Percentiles rank a stretch among this genome's conserved stretches.
These are phyloP conservation scores for Monomorium pharaonis DNA, from an alignment of 1,140 invertebrate species.

Conservation along the genomic window DNA sequence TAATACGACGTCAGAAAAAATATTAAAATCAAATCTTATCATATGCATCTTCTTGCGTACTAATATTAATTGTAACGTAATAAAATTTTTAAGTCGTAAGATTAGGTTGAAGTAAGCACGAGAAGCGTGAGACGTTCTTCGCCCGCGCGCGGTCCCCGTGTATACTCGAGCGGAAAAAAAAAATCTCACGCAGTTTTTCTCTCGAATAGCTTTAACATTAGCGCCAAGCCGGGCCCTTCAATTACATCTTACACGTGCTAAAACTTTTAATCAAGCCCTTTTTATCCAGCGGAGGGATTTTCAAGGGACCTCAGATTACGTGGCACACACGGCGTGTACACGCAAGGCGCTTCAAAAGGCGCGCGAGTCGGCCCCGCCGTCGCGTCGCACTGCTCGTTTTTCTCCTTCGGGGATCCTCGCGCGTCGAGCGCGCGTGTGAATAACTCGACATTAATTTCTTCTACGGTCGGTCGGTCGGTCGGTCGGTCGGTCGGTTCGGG, in stretches of 20 bases:
- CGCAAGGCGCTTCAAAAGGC: constrained; percentile 30
- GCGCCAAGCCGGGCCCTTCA: constrained; percentile 32
- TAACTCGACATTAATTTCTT: constrained; percentile 60
- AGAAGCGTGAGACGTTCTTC: background rate
- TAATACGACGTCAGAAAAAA: background rate
- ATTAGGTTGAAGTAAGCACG: background rate
- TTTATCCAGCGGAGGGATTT: constrained; percentile 33
- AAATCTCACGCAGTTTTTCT: constrained; percentile 23
- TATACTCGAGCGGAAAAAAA: background rate
- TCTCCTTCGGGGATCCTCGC: constrained; percentile 7
- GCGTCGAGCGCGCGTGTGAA: constrained; percentile 52
- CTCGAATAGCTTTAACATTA: constrained; percentile 56
- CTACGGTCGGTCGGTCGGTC: constrained; percentile 38
- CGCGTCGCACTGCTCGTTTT: constrained; percentile 48
- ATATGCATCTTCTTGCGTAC: background rate
- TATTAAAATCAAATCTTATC: background rate
- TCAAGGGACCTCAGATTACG: constrained; percentile 49
- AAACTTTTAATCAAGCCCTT: constrained; percentile 59
- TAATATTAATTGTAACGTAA: background rate
- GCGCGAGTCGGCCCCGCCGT: background rate
- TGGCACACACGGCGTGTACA: background rate
- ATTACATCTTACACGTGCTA: constrained; percentile 52
- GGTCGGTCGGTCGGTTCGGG: constrained; percentile 34
- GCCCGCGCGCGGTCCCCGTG: background rate
- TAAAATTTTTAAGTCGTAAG: background rate